Evolutionary conservation across 2,113 vertebrate species (phyloP).

Genomic region (Sialia sialis): DNA sequence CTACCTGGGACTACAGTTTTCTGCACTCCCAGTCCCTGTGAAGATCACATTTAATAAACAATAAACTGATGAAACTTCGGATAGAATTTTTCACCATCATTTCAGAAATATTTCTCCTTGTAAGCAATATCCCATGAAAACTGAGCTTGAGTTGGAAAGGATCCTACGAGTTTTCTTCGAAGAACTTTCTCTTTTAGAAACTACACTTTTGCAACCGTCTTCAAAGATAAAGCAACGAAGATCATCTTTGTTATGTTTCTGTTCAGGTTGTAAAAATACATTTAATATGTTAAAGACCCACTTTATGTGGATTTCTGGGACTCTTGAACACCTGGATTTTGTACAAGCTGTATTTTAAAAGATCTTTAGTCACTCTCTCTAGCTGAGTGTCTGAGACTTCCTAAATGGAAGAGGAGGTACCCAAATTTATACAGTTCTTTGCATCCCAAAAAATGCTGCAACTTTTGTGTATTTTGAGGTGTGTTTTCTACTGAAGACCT

Average conservation of each 20-base stretch:
- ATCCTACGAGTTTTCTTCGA: neutral
- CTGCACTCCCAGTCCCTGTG: accelerated
- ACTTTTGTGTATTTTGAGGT: neutral
- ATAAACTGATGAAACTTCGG: neutral
- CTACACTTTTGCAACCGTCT: neutral
- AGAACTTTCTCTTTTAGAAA: neutral
- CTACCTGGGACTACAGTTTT: neutral
- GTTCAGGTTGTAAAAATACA: neutral
- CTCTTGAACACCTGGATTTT: neutral
- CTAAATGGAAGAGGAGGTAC: neutral
- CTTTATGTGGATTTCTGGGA: neutral
- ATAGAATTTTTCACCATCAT: neutral
- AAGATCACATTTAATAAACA: neutral
- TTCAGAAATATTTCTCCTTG: neutral
- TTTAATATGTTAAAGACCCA: neutral
- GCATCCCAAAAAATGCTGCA: neutral
- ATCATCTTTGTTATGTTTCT: neutral
- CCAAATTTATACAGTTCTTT: neutral
- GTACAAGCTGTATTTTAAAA: neutral
- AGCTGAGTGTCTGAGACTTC: neutral
- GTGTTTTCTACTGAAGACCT: neutral
- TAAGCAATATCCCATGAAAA: neutral
- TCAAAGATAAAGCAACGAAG: neutral
- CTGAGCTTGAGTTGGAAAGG: neutral
- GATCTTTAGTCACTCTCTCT: neutral